Evolutionary conservation across 2,888 invertebrate species (phyloP), one percentile per base, ranked within the genome.

Genomic region (Heliconius charithonia): DNA sequence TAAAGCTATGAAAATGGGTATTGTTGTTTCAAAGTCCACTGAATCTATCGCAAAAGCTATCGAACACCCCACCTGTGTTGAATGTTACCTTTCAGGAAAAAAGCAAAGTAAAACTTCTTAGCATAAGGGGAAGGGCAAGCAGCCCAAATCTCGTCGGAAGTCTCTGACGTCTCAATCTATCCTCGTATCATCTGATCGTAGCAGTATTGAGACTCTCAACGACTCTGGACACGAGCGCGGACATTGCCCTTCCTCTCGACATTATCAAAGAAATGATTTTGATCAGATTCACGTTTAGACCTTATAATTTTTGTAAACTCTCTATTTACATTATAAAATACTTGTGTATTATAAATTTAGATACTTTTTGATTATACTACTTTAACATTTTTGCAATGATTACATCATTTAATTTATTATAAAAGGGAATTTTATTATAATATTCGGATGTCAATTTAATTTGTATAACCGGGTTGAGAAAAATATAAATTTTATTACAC

Each of bases 61-160:
- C 78, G 97, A 97, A 82, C 96, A 96, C 79, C 96, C 97, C 71
- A 97, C 97, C 41, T 97, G 97, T 91, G 97, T 97, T 84, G 97
- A 97, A 87, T 97, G 97, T 87, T 96, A 97, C 90, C 95, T 97
- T 67, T 96, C 97, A 79, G 95, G 95, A 78, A 96, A 96, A 87
- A 93, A 92, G 63, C 94, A 94, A 83, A 95, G 93, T 83, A 95
- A 96, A 90, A 93, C 95, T 84, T 96, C 96, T 95, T 96, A 96
- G 96, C 96, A 96, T 94, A 96, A 95, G 95, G 95, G 95, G 93
- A 96, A 94, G 93, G 96, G 96, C 94, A 96, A 96, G 94, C 95
- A 96, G 94, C 96, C 96, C 86, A 93, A 91, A 87, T 86, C 90
- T 83, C 92, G 93, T 81, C 89, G 93, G 83, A 93, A 91, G 85